Evolutionary conservation across 2,888 invertebrate species (phyloP), one percentile per base, ranked within the genome.

Genomic region (Chrysolina haemoptera): DNA sequence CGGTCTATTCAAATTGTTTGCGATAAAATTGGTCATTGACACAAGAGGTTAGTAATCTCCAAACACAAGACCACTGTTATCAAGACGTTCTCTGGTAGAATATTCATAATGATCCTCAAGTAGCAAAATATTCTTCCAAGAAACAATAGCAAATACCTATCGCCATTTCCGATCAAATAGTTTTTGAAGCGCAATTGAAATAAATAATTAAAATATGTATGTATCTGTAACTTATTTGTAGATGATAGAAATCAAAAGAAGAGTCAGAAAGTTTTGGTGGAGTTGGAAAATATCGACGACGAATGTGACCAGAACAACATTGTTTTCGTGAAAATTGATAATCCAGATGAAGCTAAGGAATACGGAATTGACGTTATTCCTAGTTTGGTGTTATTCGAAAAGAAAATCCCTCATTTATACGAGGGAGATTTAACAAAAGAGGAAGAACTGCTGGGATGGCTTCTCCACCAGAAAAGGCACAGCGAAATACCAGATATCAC

Each of bases 221-320:
- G 5, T 27, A 27, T 27, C 27, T 27, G 27, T 27, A 35, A 59
- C n/a, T 20, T 70, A 41, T 85, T 89, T 90, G 80, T 89, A 96
- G 96, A 97, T 90, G 96, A 96, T 88, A 96, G 94, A 88, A 94
- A 95, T 82, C 96, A 96, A 86, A 96, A 96, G 89, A 95, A 95
- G 88, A 96, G 96, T 86, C 94, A 95, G 87, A 95, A 96, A 88
- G 91, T 96, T 73, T 90, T 97, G 77, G 89, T 90, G 68, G 96
- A 96, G 87, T 88, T 97, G 83, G 97, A 97, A 88, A 96, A 96
- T 86, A 97, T 97, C 82, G 97, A 97, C 85, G 97, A 97, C 85
- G 97, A 97, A 86, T 96, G 96, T 88, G 97, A 97, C 87, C 94
- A 95, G 85, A 95, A 97, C 85, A 95, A 95, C 84, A 96, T 97